Evolutionary conservation across 35 echinoderm and acorn worm genomes (phyloP), one percentile per base, ranked within the genome.

Genomic region (Acanthaster planci): DNA sequence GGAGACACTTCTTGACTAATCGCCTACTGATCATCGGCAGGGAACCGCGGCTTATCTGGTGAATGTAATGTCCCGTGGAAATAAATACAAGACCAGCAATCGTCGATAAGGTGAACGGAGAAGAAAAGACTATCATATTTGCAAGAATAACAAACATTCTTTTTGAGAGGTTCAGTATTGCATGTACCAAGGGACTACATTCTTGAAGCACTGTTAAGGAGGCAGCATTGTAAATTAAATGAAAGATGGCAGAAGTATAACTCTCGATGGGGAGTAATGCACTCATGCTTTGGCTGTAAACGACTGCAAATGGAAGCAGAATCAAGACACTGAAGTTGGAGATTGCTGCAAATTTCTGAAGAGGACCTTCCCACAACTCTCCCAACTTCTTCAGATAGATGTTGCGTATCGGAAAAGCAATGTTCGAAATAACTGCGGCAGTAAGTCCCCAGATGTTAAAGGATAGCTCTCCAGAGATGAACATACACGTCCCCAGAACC

Each of bases 341-440:
- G 30, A 72, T 72, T 1, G 29, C 29, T 34, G 64, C 64, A 72
- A 26, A 72, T 23, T 72, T 26, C 34, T 72, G 64, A 72, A 72
- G 64, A 35, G 64, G 64, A 7, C 34, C 64, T 8, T 8, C 26
- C 23, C 26, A 8, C 22, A 0, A 35, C 34, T 31, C 23, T 14
- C 34, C 64, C 23, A 34, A 29, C 64, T 26, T 72, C 23, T 72
- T 72, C 64, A 72, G 29, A 26, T 72, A 72, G 64, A 72, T 72
- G 64, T 72, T 72, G 12, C 64, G 64, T 31, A 72, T 34, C 14
- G 64, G 64, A 26, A 72, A 72, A 12, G 64, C 64, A 14, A 72
- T 35, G 34, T 72, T 72, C 14, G 64, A 72, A 29, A 72, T 72
- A 14, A 34, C 64, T 34, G 64, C 64, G 30, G 64, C 64, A 31